A percentile compares a stretch with the other conserved stretches of the same genome.
Evolutionary conservation across 2,888 invertebrate genomes (phyloP).

Genomic region (Autographa pulchrina): DNA sequence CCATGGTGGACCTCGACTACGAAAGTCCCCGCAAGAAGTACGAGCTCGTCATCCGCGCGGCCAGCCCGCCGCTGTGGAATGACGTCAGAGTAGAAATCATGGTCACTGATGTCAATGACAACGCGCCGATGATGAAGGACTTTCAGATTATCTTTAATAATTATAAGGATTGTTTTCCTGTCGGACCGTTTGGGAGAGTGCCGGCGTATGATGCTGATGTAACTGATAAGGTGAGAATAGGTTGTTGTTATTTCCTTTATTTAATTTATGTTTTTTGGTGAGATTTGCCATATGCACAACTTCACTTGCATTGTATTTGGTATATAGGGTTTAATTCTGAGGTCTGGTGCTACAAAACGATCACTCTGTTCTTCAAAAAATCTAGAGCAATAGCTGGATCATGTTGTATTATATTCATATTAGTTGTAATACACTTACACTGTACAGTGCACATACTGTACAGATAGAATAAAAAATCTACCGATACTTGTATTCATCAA

Average conservation of each 20-base stretch:
- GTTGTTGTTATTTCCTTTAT: background rate
- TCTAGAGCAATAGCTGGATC: too few species aligned
- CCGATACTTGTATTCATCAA: too few species aligned
- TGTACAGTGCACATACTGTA: too few species aligned
- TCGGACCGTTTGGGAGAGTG: slow-evolving; percentile 96
- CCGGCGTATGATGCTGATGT: slow-evolving; percentile 99
- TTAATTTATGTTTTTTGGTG: too few species aligned
- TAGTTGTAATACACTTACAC: too few species aligned
- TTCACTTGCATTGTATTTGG: too few species aligned
- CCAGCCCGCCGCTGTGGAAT: slow-evolving; percentile 96
- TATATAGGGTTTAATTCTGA: too few species aligned
- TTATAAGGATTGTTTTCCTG: slow-evolving; percentile 97
- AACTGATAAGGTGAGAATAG: slow-evolving; percentile 91
- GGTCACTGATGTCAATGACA: slow-evolving; percentile 98
- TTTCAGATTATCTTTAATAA: slow-evolving; percentile 98
- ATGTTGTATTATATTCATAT: too few species aligned
- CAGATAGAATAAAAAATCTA: too few species aligned
- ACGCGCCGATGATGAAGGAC: slow-evolving; percentile 96
- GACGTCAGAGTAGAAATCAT: slow-evolving; percentile 96
- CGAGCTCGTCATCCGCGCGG: slow-evolving; percentile 96
- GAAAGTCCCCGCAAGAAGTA: slow-evolving; percentile 98
- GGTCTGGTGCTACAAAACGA: too few species aligned
- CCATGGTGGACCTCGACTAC: slow-evolving; percentile 97
- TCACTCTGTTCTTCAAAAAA: too few species aligned
- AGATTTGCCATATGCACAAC: too few species aligned